These are phyloP conservation scores for Sternarchorhynchus goeldii DNA, from an alignment of 2,797 vertebrate genomes.

Conservation along the genomic window DNA sequence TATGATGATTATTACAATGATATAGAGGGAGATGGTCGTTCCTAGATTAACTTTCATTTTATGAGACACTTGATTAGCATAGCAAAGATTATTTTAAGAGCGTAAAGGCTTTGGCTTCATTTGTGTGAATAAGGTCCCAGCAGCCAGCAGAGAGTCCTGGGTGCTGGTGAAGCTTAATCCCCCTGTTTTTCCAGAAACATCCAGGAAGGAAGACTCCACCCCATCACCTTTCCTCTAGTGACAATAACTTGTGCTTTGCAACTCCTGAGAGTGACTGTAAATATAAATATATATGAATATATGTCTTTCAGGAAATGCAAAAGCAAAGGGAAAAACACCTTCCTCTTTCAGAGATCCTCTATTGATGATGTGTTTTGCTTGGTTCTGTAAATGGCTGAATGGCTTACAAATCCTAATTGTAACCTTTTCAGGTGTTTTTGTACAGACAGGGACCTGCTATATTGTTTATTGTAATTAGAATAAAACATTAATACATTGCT, in stretches of 20 bases:
- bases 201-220: not conserved
- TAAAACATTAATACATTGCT: conserved; percentile 95
- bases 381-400: conserved; percentile 91
- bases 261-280: conserved; percentile 67
- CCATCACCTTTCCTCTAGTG: not conserved
- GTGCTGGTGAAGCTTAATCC: not conserved
- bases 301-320: conserved; percentile 89
- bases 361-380: conserved; percentile 87
- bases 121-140: not conserved
- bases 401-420: conserved; percentile 91
- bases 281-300: conserved; percentile 46
- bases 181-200: not conserved
- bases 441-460: conserved; percentile 97
- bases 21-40: not conserved
- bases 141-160: not conserved
- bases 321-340: conserved; percentile 61
- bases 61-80: no score
- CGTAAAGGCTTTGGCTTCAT: not conserved
- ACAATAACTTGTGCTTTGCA: conserved; percentile 66
- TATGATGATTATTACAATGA: no score
- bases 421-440: conserved; percentile 99
- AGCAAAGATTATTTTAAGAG: not conserved
- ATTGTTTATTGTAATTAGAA: conserved; percentile 98
- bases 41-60: not conserved
- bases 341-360: conserved; percentile 79